A percentile compares a stretch with the other conserved stretches of the same genome.
Conservation (phyloP, 2,888 invertebrate genomes). For the Euproctis similis region DNA sequence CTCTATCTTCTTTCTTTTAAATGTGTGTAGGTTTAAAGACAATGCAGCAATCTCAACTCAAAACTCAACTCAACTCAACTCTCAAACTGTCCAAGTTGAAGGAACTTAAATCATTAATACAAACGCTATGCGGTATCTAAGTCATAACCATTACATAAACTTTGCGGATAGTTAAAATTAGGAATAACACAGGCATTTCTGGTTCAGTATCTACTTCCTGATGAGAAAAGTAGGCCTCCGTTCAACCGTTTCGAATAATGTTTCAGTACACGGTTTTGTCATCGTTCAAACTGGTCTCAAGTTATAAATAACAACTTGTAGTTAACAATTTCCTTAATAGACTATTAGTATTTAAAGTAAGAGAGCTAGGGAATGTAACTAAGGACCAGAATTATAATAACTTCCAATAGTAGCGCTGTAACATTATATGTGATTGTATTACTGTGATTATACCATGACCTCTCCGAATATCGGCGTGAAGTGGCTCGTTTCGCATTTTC, state of each 20-base stretch:
- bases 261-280: conserved; percentile 22
- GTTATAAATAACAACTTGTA: conserved; percentile 15
- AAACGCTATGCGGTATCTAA: conserved; percentile 8
- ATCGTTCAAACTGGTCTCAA: conserved; percentile 21
- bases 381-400: too few species aligned
- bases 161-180: conserved; percentile 25
- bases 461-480: too few species aligned
- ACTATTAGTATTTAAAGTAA: conserved; percentile 15
- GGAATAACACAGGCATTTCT: conserved; percentile 25
- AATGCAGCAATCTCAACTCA: too few species aligned
- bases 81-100: too few species aligned
- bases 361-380: conserved; percentile 3
- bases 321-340: conserved; percentile 23
- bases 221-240: conserved; percentile 29
- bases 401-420: too few species aligned
- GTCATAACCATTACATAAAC: conserved; percentile 21
- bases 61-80: too few species aligned
- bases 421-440: too few species aligned
- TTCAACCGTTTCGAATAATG: conserved; percentile 28
- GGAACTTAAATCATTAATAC: too few species aligned
- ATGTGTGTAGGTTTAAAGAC: too few species aligned
- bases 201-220: conserved; percentile 28
- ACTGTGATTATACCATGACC: too few species aligned
- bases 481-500: too few species aligned
- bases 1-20: too few species aligned